Base-by-base conservation (phyloP, 2,797 vertebrate species). In the Rallus crepitans region DNA sequence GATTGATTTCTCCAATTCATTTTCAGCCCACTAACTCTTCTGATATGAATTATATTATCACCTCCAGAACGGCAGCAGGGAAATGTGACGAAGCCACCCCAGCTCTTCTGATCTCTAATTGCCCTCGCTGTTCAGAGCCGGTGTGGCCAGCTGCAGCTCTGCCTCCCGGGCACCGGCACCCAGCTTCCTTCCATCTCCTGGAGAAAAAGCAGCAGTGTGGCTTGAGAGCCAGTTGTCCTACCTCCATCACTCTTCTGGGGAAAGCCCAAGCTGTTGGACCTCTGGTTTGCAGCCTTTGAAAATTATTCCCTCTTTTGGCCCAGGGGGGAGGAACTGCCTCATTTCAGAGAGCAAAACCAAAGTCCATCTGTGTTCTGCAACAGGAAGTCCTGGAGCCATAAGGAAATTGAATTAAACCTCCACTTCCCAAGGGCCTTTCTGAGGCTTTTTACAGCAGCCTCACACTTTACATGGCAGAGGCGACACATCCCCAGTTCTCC, bases 1-100 rank as follows among this genome's bases (percentile, higher is more conserved):
- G 98, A 98, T 98, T 99, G 98, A 99, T 99, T 99, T 98, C 98
- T 98, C 98, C 98, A 99, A 99, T 98, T 98, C 98, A 98, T 99
- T 99, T 99, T 99, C 99, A 99, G 99, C 98, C 97, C 97, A 97
- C 97, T 98, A 97, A 97, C 96, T 97, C 96, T 97, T 98, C 96
- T 96, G 95, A 97, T 96, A 96, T 96, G 97, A 98, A 98, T 98
- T 97, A 97, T 98, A 97, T 97, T 97, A 97, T 96, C 95, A 96
- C 96, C 95, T 97, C 93, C 93, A 96, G 95, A 97, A 97, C 93
- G 94, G 96, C 94, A 94, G 96, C 89, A 82, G 92, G 92, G 94
- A 96, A 97, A 97, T 91, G 89, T 94, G 94, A 96, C 92, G 87
- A 90, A 93, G 94, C 64, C 92, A 96, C 93, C 94, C 84, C 61